phyloP scores from a whole-genome alignment of 1,140 invertebrate genomes.

The Proctacanthus coquilletti region DNA sequence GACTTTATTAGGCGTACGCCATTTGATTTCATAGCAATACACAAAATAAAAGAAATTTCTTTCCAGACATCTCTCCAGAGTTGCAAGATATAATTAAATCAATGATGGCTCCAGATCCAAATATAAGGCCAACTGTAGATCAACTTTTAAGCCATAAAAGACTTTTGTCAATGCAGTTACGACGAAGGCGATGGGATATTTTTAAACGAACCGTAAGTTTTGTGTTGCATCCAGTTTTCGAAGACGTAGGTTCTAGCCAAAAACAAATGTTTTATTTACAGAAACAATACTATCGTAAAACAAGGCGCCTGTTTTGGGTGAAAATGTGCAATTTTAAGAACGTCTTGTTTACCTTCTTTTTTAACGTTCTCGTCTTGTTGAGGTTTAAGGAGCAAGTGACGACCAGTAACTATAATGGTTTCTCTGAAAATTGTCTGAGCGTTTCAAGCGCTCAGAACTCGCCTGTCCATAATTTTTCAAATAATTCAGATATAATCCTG shows the following conservation, averaged over 20 bases:
- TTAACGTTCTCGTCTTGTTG: slow-evolving; percentile 11
- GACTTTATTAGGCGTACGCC: slow-evolving; percentile 22
- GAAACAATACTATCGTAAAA: slow-evolving; percentile 12
- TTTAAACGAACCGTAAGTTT: slow-evolving; percentile 14
- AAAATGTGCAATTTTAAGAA: slow-evolving; percentile 25
- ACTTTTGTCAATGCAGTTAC: slow-evolving; percentile 14
- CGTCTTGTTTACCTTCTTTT: slow-evolving; percentile 14
- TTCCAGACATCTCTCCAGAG: slow-evolving; percentile 36
- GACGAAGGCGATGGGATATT: slow-evolving; percentile 14
- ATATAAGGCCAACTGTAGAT: slow-evolving; percentile 35
- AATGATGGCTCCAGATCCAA: slow-evolving; percentile 41
- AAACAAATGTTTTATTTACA: slow-evolving; percentile 1
- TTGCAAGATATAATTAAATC: slow-evolving; percentile 36
- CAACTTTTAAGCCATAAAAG: slow-evolving; percentile 30
- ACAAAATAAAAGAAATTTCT: slow-evolving; percentile 9
- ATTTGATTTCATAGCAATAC: slow-evolving; percentile 4
- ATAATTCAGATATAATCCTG: slow-evolving; percentile 10
- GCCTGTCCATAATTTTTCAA: slow-evolving; percentile 7
- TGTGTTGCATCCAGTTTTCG: not conserved
- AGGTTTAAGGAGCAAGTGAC: slow-evolving; percentile 12
- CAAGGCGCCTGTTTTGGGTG: slow-evolving; percentile 15
- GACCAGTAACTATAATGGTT: not conserved
- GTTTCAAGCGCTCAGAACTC: slow-evolving; percentile 14
- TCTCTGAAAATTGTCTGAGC: slow-evolving; percentile 10
- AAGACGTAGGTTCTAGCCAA: not conserved